Evolutionary conservation across 2,797 vertebrate genomes (phyloP).

Genomic region (Dipus sagitta): DNA sequence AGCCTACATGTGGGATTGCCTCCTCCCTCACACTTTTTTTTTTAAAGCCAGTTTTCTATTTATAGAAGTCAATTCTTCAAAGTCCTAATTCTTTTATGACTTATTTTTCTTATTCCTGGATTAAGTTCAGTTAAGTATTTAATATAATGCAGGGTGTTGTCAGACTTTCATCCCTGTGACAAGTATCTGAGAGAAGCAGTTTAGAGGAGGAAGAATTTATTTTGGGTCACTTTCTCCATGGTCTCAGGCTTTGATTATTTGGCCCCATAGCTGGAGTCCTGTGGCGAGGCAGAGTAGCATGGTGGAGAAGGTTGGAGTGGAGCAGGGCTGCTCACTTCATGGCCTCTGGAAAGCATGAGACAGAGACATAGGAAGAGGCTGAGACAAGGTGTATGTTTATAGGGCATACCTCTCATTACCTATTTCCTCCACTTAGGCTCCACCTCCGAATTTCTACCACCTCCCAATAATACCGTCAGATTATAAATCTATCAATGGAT

Average conservation of each 20-base stretch:
- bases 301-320: background rate
- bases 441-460: background rate
- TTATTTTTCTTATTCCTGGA: constrained; percentile 2
- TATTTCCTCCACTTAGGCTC: background rate
- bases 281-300: background rate
- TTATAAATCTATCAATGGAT: background rate
- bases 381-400: background rate
- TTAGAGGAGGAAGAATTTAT: background rate
- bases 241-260: background rate
- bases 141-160: background rate
- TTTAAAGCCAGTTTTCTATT: background rate
- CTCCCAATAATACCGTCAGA: background rate
- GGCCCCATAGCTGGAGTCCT: too few relatives aligned
- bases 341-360: background rate
- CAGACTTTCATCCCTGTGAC: background rate
- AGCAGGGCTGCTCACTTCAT: background rate
- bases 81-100: background rate
- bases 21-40: background rate
- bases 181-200: background rate
- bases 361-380: background rate
- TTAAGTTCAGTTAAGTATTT: background rate
- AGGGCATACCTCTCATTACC: background rate
- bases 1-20: too few relatives aligned
- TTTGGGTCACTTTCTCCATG: background rate
- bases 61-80: constrained; percentile 20